Percentiles rank a stretch among this genome's conserved stretches.
These are phyloP conservation scores for Carassius auratus DNA, from an alignment of 2,113 vertebrate species.

Conservation along the genomic window DNA sequence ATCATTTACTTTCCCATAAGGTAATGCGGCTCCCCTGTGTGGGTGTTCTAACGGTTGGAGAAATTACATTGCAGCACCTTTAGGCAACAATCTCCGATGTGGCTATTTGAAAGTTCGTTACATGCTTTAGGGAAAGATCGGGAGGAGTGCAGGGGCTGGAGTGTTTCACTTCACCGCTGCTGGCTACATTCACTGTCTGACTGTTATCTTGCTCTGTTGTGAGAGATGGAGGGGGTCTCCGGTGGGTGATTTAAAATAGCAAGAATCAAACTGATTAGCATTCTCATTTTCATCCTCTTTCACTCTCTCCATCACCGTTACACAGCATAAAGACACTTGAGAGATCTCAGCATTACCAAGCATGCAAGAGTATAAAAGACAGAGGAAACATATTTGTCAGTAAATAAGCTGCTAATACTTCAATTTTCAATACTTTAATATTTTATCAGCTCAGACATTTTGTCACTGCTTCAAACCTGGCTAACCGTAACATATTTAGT, in stretches of 20 bases:
- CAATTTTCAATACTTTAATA: background rate
- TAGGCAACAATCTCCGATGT: slow-evolving; percentile 55
- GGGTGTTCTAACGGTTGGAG: slow-evolving; percentile 55
- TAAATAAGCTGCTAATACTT: background rate
- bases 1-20: slow-evolving; percentile 58
- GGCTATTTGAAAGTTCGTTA: slow-evolving; percentile 54
- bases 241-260: slow-evolving; percentile 46
- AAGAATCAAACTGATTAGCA: slow-evolving; percentile 29
- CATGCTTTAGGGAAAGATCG: slow-evolving; percentile 47
- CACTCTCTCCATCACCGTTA: background rate
- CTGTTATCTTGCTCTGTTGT: slow-evolving; percentile 34
- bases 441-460: background rate
- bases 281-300: background rate
- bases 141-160: slow-evolving; percentile 32
- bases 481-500: background rate
- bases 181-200: slow-evolving; percentile 49
- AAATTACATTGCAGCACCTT: slow-evolving; percentile 61
- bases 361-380: background rate
- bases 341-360: background rate
- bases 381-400: background rate
- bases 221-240: slow-evolving; percentile 43
- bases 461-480: background rate
- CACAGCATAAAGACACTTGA: background rate
- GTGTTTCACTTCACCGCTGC: slow-evolving; percentile 47
- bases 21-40: slow-evolving; percentile 48